These are phyloP conservation scores for Oscheius sp. DNA, from an alignment of 1,140 invertebrate species.

Conservation along the genomic window DNA sequence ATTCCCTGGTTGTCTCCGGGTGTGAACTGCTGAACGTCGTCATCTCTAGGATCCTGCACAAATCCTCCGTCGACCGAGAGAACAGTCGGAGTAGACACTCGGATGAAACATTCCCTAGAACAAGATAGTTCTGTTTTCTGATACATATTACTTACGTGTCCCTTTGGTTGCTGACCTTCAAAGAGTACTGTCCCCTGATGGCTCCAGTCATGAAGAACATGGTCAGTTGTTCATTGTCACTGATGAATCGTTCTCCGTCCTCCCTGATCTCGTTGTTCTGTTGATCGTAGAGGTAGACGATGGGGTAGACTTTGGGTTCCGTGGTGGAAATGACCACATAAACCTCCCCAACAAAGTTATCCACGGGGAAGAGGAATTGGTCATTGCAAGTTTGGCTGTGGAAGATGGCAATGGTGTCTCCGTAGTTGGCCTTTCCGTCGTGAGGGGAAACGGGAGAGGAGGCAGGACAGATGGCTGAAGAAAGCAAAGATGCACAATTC, in stretches of 20 bases:
- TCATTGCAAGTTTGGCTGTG: constrained; percentile 8
- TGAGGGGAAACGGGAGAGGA: background rate
- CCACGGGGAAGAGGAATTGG: constrained; percentile 1
- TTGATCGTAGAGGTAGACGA: constrained; percentile 9
- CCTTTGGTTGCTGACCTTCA: background rate
- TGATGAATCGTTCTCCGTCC: background rate
- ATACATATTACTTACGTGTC: background rate
- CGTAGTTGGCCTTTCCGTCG: constrained; percentile 9
- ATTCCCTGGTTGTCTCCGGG: constrained; percentile 22
- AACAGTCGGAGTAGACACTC: constrained; percentile 3
- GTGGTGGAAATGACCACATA: background rate
- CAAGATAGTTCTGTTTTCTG: background rate
- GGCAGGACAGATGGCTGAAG: background rate
- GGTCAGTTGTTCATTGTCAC: background rate
- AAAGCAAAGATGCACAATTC: too few species aligned
- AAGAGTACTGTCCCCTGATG: constrained; percentile 6
- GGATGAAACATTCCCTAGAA: constrained; percentile 15
- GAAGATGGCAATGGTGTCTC: background rate
- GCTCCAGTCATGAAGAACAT: background rate
- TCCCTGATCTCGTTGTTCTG: background rate
- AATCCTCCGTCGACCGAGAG: constrained; percentile 37
- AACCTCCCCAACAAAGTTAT: constrained; percentile 14
- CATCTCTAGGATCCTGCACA: constrained; percentile 25
- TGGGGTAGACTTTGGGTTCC: background rate
- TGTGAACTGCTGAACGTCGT: constrained; percentile 12